These are phyloP conservation scores for Alcedo quadribrachys DNA, from an alignment of 2,797 vertebrate genomes.

Conservation along the genomic window DNA sequence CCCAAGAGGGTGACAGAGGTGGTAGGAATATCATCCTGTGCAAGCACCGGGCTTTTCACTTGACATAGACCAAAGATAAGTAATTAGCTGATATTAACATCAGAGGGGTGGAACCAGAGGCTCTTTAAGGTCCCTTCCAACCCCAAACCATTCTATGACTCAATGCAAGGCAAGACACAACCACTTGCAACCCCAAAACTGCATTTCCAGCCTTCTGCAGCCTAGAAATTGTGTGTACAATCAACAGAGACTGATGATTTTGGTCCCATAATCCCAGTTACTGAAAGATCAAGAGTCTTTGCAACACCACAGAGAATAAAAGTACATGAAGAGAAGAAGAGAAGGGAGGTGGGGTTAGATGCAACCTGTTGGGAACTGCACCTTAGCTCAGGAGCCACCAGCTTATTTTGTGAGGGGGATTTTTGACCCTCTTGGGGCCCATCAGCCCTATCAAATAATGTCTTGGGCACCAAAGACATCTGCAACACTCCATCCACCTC, in stretches of 20 bases:
- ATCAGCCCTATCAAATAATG: fast-evolving
- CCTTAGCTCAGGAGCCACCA: neutral
- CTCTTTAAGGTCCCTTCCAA: neutral
- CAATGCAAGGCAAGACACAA: neutral
- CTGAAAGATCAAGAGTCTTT: neutral
- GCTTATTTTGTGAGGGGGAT: fast-evolving
- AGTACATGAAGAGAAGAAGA: fast-evolving
- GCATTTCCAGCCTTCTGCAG: neutral
- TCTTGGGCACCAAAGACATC: fast-evolving
- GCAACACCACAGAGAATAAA: neutral
- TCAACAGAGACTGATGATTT: neutral
- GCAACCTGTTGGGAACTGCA: neutral
- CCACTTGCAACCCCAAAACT: neutral
- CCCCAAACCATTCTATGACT: neutral
- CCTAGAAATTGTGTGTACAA: neutral
- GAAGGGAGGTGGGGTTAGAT: neutral
- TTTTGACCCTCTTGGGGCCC: neutral
- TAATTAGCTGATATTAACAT: neutral
- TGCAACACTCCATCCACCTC: neutral
- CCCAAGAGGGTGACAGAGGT: neutral
- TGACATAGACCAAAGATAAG: fast-evolving
- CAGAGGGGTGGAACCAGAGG: neutral
- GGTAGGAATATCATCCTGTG: neutral
- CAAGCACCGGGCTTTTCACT: neutral
- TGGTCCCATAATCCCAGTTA: neutral